Base-by-base conservation (phyloP, 2,888 invertebrate genomes). In the Agrilus mali region DNA sequence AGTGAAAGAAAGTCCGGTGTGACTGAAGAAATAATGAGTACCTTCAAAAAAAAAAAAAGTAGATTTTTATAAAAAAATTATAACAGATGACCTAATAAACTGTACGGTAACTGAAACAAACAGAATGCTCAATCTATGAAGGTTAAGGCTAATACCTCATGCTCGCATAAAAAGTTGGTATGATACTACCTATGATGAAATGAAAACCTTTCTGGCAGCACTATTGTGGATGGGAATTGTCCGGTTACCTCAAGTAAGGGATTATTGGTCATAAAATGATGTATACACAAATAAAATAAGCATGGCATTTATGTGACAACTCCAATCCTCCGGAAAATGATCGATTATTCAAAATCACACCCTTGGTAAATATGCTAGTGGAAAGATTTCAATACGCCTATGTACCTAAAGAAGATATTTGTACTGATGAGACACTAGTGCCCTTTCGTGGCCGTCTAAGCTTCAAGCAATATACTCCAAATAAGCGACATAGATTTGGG, bases 341-440 rank as follows among this genome's bases (percentile, higher is more conserved):
- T 12, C 33, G 35, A 10, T 15, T 45, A 4, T 40, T 17, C 31
- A 45, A 50, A 47, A 40, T 49, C 12, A 38, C 31, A 32, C 47
- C 41, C 33, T 38, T 45, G 7, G 39, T 43, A 33, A 33, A 46
- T 33, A 34, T 27, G 32, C 36, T 48, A 17, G 36, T 44, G 8
- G 35, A 48, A 36, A 51, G 44, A 39, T 53, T 49, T 44, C 41
- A 54, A 40, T 40, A 46, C 36, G 44, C 47, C 33, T 48, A 47
- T 45, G 42, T 41, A 20, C 53, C 55, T 33, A 50, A 48, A 46
- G 47, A 54, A 47, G 37, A 44, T 31, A 38, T 54, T 38, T 53
- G 46, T 47, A 55, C 54, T 17, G 56, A 51, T 37, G 53, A 51
- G 42, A 53, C 45, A 27, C 45, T 47, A 40, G 44, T 50, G 45